phyloP scores from a whole-genome alignment of 2,888 invertebrate species.

The Ornithoptera priamus region DNA sequence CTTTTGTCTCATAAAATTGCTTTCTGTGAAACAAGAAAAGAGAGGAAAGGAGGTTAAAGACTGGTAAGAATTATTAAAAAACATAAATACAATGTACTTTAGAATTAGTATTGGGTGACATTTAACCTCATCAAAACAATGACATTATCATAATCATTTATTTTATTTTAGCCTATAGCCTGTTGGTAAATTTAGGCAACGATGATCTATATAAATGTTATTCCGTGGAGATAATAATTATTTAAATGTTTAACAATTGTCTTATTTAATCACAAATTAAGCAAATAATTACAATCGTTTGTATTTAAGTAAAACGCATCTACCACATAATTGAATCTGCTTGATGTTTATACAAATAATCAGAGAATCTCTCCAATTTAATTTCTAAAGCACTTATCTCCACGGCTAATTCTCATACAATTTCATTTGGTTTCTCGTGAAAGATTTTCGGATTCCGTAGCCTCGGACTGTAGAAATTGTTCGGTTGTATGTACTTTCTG shows the following conservation, averaged over 20 bases:
- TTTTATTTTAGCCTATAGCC: no score
- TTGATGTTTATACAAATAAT: slow-evolving; percentile 75
- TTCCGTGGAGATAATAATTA: slow-evolving; percentile 27
- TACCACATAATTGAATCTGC: slow-evolving; percentile 83
- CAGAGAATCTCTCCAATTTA: slow-evolving; percentile 74
- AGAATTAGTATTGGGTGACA: no score
- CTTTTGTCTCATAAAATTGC: no score
- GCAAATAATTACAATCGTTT: no score
- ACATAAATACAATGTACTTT: no score
- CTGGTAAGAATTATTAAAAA: no score
- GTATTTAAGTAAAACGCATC: slow-evolving; percentile 28
- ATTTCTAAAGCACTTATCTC: slow-evolving; percentile 78
- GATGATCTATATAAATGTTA: not conserved
- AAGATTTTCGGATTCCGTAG: slow-evolving; percentile 72
- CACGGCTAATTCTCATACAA: slow-evolving; percentile 79
- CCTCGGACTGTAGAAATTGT: slow-evolving; percentile 73
- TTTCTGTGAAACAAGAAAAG: no score
- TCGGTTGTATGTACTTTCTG: slow-evolving; percentile 72
- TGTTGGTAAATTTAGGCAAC: no score
- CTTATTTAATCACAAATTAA: not conserved
- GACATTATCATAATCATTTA: no score
- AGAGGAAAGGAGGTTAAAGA: no score
- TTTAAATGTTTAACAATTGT: not conserved
- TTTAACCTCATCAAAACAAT: no score
- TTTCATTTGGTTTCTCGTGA: slow-evolving; percentile 70